Evolutionary conservation across 2,113 vertebrate genomes (phyloP), one percentile per base, ranked within the genome.

Genomic region (Atractosteus spatula): DNA sequence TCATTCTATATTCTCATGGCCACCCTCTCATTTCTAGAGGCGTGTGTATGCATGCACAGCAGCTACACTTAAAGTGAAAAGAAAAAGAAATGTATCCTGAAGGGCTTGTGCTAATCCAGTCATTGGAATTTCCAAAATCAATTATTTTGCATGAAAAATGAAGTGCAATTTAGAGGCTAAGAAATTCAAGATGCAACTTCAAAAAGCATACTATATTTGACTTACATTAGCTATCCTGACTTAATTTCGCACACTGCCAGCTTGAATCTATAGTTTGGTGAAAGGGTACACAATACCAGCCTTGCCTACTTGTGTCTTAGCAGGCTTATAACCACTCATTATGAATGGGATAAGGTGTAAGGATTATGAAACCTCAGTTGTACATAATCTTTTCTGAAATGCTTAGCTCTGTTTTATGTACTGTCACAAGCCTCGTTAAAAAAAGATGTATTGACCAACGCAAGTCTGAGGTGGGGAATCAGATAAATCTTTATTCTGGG

Each of bases 121-220:
- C 66, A 12, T 68, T 17, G 12, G 45, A 55, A 7, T 41, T 55
- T 16, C 66, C 45, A 16, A 67, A 45, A 51, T 67, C n/a, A 14
- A 16, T 67, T 51, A 55, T 68, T 68, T 68, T n/a, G 45, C 66
- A 54, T 68, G 66, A 68, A 68, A 68, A 68, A 68, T 68, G 47
- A 68, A 68, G 45, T 54, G 16, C 66, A 68, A 55, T 68, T 59
- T 68, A 55, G n/a, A 68, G 51, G 51, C 51, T 8, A 43, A 41
- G 41, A 55, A 55, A 16, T 13, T 16, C n/a, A 51, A 68, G 45
- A 13, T 8, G 47, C 45, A 54, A 43, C 63, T 66, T 44, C 63
- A 13, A 44, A 43, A 11, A 6, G 12, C 62, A 3, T 13, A 3
- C 64, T 3, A 41, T 4, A 8, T 4, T 41, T 8, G 64, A 44